Evolutionary conservation across 2,888 invertebrate genomes (phyloP).

Genomic region (Argyra leucocephala): DNA sequence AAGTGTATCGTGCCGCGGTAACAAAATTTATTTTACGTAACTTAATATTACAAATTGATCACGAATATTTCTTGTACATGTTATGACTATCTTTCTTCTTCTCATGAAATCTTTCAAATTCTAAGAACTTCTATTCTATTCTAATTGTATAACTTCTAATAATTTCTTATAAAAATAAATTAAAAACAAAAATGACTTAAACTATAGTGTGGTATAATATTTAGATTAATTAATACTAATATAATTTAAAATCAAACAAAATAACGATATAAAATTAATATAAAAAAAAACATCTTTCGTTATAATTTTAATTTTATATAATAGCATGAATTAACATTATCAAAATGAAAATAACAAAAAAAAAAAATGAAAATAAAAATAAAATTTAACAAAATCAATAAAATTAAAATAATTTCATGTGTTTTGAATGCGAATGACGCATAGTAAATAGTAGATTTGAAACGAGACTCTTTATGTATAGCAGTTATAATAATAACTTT

Average conservation of each 20-base stretch:
- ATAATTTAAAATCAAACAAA: not conserved
- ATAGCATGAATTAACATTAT: constrained; percentile 1
- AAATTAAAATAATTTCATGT: not conserved
- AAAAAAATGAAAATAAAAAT: not conserved
- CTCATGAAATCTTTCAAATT: too few species aligned
- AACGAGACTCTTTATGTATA: not conserved
- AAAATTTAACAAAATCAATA: not conserved
- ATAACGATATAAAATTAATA: not conserved
- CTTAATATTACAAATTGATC: too few species aligned
- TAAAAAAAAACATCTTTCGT: not conserved
- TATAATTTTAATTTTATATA: not conserved
- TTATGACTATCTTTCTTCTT: too few species aligned
- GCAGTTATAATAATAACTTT: not conserved
- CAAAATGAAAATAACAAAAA: not conserved
- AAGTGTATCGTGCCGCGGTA: too few species aligned
- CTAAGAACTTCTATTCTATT: too few species aligned
- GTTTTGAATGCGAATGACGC: not conserved
- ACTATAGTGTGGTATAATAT: not conserved
- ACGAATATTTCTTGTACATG: too few species aligned
- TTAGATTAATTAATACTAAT: not conserved
- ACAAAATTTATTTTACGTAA: too few species aligned
- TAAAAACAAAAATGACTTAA: not conserved
- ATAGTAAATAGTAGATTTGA: not conserved
- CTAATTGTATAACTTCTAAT: too few species aligned
- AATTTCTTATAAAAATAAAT: too few species aligned